Conservation (phyloP, 2,113 vertebrate species). For the Elephas maximus region DNA sequence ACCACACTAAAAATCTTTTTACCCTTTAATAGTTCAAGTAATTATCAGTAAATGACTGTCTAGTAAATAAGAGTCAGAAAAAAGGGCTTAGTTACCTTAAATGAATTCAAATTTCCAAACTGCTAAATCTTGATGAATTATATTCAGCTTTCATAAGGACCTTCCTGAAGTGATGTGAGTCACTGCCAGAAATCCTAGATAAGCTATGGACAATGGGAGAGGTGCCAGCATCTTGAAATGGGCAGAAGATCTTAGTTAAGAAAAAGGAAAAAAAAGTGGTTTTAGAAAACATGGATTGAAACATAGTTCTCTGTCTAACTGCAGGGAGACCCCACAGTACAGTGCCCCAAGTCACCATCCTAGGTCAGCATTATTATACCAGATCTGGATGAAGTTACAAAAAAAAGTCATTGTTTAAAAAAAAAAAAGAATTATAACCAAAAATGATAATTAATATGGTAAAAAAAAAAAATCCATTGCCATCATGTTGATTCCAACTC, state of each 20-base stretch:
- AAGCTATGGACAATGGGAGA: not conserved
- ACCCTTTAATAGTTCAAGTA: conserved; percentile 3
- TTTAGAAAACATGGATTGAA: not conserved
- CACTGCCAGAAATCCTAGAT: not conserved
- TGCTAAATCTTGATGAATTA: not conserved
- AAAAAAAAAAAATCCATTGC: no score
- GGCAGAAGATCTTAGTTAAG: conserved; percentile 16
- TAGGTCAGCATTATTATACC: conserved; percentile 11
- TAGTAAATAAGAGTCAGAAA: not conserved
- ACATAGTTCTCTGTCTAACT: not conserved
- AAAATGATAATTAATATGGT: conserved; percentile 44
- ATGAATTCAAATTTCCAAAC: not conserved
- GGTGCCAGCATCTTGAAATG: not conserved
- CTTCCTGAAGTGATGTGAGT: not conserved
- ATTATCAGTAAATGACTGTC: conserved; percentile 33
- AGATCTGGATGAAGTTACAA: not conserved
- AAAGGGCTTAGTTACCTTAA: not conserved
- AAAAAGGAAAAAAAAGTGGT: not conserved
- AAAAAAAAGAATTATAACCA: not conserved
- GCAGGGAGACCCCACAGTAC: not conserved
- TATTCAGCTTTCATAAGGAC: not conserved
- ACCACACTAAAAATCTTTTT: conserved; percentile 16
- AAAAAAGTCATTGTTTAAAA: conserved; percentile 20
- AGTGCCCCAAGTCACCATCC: not conserved
- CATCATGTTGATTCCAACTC: no score